Base-by-base conservation (phyloP, 2,113 vertebrate genomes). In the Romanogobio albipinnatus region DNA sequence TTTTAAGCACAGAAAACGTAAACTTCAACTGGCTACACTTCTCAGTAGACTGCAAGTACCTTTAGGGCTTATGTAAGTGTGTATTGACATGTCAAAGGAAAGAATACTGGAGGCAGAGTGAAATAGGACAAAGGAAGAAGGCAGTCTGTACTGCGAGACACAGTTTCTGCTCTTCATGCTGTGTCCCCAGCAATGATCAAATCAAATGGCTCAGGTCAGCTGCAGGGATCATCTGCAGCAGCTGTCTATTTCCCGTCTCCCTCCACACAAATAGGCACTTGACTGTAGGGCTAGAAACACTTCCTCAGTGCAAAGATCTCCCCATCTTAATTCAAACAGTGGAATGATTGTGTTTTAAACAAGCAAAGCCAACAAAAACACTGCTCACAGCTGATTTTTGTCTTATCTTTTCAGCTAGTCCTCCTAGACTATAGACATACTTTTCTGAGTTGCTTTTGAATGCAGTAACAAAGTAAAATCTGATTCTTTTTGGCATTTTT, bases 171-270 rank as follows among this genome's bases (percentile, higher is more conserved):
- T 15, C 56, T 79, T 62, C 36, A 79, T 45, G 58, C 22, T 79
- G 33, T 45, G 36, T 5, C 62, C 22, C 56, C 22, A 61, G n/a
- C 76, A 17, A 49, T 61, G 36, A 79, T 79, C 58, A 79, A 79
- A 15, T 62, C 13, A 43, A 61, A 59, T 56, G 24, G 33, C 56
- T 77, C 26, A 77, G 17, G 3, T 75, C 17, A 3, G 51, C 29
- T 11, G 71, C 71, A 51, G 47, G 73, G 24, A 53, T 76, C 73
- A 51, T 78, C 22, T 78, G 0, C 53, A 61, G 9, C 9, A n/a
- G 6, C 1, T 24, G 33, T 15, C 33, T n/a, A 61, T 13, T 53
- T 33, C n/a, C 24, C 3, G 1, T 43, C n/a, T 76, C n/a, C 5
- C 13, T 53, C 26, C 49, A 33, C 45, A 76, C 47, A 33, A 13